Percentiles rank a stretch among this genome's conserved stretches.
phyloP scores from a whole-genome alignment of 30 jellyfish, hydroid and myxozoan species.

The Phacellophora camtschatica region DNA sequence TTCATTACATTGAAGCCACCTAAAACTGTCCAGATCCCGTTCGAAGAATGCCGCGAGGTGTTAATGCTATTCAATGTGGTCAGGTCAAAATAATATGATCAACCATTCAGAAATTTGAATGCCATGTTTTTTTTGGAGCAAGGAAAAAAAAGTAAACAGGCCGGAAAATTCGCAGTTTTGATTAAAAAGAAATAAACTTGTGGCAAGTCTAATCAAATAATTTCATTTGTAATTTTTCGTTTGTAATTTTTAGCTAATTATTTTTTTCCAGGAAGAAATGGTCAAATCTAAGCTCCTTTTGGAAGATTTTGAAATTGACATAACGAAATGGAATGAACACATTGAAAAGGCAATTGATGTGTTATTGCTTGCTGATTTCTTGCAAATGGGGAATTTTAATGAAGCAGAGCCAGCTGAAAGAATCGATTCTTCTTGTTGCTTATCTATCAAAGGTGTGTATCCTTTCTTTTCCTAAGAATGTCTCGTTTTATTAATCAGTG shows the following conservation, averaged over 20 bases:
- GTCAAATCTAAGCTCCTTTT: constrained; percentile 12
- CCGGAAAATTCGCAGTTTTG: background rate
- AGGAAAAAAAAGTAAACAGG: background rate
- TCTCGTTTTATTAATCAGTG: no score
- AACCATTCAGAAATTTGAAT: no score
- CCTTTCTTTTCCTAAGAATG: no score
- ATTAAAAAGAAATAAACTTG: background rate
- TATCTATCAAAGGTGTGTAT: constrained; percentile 30
- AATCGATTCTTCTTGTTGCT: no score
- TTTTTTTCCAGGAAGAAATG: constrained; percentile 11
- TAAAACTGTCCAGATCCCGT: no score
- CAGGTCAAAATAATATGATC: no score
- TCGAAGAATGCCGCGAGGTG: no score
- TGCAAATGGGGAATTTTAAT: constrained; percentile 40
- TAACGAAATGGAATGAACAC: constrained; percentile 70
- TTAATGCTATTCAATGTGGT: no score
- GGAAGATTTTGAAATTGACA: constrained; percentile 65
- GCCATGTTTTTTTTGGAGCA: background rate
- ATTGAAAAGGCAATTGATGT: constrained; percentile 63
- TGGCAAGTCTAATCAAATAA: background rate
- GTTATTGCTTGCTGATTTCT: constrained; percentile 57
- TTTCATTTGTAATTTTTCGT: background rate
- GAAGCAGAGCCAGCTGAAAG: no score
- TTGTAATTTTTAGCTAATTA: background rate
- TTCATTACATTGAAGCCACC: no score